Conservation (phyloP, 2,888 invertebrate genomes). For the Acronicta psi region DNA sequence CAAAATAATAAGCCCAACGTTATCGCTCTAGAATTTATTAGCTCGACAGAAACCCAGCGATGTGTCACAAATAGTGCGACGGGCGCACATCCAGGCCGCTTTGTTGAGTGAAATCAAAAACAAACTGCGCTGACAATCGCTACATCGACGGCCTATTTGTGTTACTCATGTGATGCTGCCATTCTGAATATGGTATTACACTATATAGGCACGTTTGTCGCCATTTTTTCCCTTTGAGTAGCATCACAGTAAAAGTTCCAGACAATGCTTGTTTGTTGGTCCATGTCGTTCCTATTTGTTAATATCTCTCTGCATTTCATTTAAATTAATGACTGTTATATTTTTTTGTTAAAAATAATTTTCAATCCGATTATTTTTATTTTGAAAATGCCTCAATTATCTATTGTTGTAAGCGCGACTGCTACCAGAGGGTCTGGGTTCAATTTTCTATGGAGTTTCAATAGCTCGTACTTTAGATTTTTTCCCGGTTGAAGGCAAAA, state of each 20-base stretch:
- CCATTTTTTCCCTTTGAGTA: conserved; percentile 45
- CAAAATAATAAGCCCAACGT: conserved; percentile 38
- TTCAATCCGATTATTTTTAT: background rate
- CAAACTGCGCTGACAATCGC: conserved; percentile 70
- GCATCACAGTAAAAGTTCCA: conserved; percentile 30
- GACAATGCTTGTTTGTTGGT: conserved; percentile 4
- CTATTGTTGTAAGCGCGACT: too few relatives aligned
- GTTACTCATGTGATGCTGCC: conserved; percentile 34
- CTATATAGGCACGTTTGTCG: conserved; percentile 8
- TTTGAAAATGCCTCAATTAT: too few relatives aligned
- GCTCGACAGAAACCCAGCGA: conserved; percentile 63
- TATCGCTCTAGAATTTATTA: conserved; percentile 53
- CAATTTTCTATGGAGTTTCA: too few relatives aligned
- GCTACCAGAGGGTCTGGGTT: too few relatives aligned
- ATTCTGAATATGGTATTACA: conserved; percentile 44
- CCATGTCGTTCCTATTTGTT: background rate
- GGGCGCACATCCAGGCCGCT: conserved; percentile 68
- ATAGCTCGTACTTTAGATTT: too few relatives aligned
- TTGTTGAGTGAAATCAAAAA: conserved; percentile 81
- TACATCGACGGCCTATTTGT: conserved; percentile 58
- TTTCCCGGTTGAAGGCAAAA: too few relatives aligned
- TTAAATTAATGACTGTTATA: background rate
- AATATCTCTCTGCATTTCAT: background rate
- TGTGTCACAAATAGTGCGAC: conserved; percentile 76
- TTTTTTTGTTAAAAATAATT: background rate